Percentiles rank a stretch among this genome's conserved stretches.
Conservation (phyloP, 1,140 invertebrate genomes). For the Drosophila lacertosa region DNA sequence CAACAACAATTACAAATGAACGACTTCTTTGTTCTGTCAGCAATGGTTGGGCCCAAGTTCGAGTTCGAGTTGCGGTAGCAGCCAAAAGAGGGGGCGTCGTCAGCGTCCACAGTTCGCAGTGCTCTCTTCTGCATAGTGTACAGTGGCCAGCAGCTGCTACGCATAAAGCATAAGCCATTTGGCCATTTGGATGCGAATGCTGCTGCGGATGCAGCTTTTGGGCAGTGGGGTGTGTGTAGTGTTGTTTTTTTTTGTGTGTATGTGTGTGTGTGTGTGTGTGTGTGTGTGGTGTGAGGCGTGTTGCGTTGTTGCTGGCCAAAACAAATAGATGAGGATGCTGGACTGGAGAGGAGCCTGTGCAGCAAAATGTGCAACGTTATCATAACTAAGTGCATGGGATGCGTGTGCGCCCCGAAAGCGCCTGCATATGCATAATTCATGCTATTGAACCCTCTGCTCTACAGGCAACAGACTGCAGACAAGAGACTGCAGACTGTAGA, state of each 20-base stretch:
- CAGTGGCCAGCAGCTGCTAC: slow-evolving; percentile 66
- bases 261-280: slow-evolving; percentile 22
- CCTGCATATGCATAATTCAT: slow-evolving; percentile 83
- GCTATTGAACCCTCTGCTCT: slow-evolving; percentile 79
- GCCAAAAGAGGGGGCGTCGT: slow-evolving; percentile 76
- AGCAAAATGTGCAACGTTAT: slow-evolving; percentile 79
- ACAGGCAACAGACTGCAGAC: slow-evolving; percentile 18
- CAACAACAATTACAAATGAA: slow-evolving; percentile 83
- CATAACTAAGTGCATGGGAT: slow-evolving; percentile 80
- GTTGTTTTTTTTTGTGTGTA: slow-evolving; percentile 52
- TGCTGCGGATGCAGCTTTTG: slow-evolving; percentile 50
- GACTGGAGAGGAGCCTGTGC: slow-evolving; percentile 20
- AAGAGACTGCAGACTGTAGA: slow-evolving; percentile 6
- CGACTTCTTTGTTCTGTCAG: slow-evolving; percentile 83
- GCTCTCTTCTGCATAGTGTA: slow-evolving; percentile 17
- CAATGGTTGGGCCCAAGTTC: slow-evolving; percentile 46
- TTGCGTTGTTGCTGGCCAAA: slow-evolving; percentile 62
- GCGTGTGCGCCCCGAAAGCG: slow-evolving; percentile 74
- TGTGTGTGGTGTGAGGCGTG: slow-evolving; percentile 38
- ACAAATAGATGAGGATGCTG: slow-evolving; percentile 63
- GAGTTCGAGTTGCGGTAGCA: slow-evolving; percentile 55
- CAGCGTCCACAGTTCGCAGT: slow-evolving; percentile 56
- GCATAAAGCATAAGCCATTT: slow-evolving; percentile 72
- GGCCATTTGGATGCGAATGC: slow-evolving; percentile 39
- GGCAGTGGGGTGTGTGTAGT: slow-evolving; percentile 17